These are phyloP conservation scores for Lepus americanus DNA, from an alignment of 2,113 vertebrate species.

Conservation along the genomic window DNA sequence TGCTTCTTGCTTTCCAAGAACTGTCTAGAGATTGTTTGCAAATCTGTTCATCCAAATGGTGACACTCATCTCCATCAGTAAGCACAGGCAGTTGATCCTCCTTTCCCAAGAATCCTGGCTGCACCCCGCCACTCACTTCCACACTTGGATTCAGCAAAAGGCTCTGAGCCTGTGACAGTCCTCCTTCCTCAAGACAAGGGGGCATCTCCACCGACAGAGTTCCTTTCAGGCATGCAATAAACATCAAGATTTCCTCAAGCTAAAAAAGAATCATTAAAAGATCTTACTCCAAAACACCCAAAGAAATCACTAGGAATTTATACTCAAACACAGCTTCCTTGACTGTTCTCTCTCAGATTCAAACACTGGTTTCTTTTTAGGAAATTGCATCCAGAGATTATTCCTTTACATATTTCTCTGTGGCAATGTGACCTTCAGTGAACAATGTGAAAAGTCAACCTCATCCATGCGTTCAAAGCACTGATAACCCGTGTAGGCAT, in stretches of 20 bases:
- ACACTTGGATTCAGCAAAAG: background rate
- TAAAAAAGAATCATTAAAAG: background rate
- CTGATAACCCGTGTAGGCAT: background rate
- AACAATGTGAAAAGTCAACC: background rate
- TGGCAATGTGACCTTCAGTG: background rate
- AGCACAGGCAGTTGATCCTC: background rate
- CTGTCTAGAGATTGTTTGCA: background rate
- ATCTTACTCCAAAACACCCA: background rate
- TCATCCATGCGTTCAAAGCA: background rate
- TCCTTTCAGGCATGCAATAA: background rate
- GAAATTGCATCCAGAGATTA: background rate
- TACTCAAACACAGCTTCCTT: too few species aligned
- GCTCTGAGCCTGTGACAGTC: background rate
- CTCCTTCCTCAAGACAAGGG: background rate
- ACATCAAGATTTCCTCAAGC: background rate
- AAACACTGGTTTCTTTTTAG: background rate
- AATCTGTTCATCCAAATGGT: background rate
- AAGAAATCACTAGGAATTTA: background rate
- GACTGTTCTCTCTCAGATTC: background rate
- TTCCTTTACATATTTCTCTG: background rate
- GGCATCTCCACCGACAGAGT: background rate
- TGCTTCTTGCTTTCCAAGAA: slow-evolving; percentile 66
- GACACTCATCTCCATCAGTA: background rate
- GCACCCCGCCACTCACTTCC: background rate
- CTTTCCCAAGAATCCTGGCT: background rate